Evolutionary conservation across 2,113 vertebrate genomes (phyloP), one percentile per base, ranked within the genome.

Genomic region (Cromileptes altivelis): DNA sequence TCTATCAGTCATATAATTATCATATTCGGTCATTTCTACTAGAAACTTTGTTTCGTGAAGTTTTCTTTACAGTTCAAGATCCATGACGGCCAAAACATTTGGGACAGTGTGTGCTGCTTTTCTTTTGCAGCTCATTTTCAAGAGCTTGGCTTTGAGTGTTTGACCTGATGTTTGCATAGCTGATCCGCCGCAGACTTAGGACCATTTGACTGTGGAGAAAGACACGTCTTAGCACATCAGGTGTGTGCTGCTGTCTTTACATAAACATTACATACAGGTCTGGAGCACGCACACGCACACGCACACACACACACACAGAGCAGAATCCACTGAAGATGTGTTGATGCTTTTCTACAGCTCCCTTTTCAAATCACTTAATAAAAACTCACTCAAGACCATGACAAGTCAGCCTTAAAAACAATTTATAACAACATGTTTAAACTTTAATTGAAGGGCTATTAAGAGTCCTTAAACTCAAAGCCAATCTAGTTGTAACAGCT

Each of bases 1-100:
- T 92, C 88, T 92, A 91, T 89, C 88, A 88, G 86, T 90, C 79
- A 15, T 92, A 70, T 90, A 90, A 93, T 93, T 89, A 92, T 85
- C 87, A 75, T 88, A 89, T 90, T 87, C 61, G 19, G 69, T 82
- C 75, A 81, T 83, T 88, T 87, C 58, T 74, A 87, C 71, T 79
- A 60, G 62, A 87, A 81, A 53, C 19, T 80, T 71, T 80, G 25
- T 50, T 85, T 65, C 55, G 60, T 67, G 12, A 63, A 19, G 3
- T 67, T 80, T 72, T 78, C 56, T 85, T 65, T 68, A 25, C 9
- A 33, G 60, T 30, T 63, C 6, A 19, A 50, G 3, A 57, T 65
- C 49, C 25, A n/a, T 27, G 56, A 60, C 21, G 0, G 69, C 27
- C 56, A 19, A 2, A 8, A n/a, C 57, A 71, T 45, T 68, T 25